A percentile compares a stretch with the other conserved stretches of the same genome.
These are phyloP conservation scores for Ailuropoda melanoleuca DNA, from an alignment of 2,113 vertebrate genomes.

Conservation along the genomic window DNA sequence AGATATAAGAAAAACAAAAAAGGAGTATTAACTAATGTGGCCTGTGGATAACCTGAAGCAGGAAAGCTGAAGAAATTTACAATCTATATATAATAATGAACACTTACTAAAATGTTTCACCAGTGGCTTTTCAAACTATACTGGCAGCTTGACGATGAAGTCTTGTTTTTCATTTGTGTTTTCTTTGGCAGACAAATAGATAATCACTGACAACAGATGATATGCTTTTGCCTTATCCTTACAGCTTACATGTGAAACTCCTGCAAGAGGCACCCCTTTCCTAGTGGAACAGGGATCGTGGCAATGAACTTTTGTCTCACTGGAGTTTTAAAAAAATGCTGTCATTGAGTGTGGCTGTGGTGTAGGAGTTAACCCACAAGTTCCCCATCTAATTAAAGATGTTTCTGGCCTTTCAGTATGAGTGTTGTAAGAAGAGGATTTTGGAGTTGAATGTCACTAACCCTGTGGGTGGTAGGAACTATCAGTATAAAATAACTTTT, in stretches of 20 bases:
- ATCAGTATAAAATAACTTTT: slow-evolving; percentile 1
- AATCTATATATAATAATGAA: neutral
- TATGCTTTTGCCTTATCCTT: neutral
- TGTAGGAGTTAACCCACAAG: neutral
- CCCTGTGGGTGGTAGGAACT: neutral
- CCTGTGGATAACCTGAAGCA: neutral
- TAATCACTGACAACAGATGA: neutral
- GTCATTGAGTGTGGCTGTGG: neutral
- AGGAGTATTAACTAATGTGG: neutral
- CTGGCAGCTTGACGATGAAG: neutral
- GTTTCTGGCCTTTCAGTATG: neutral
- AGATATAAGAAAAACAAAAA: neutral
- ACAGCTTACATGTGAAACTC: neutral
- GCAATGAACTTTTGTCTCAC: neutral
- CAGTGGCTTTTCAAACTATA: neutral
- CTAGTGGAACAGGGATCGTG: neutral
- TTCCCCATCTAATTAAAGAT: neutral
- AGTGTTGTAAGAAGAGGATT: neutral
- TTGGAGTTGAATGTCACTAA: neutral
- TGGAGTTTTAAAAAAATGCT: slow-evolving; percentile 9
- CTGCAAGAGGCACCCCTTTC: neutral
- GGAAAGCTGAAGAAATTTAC: neutral
- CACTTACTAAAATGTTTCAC: neutral
- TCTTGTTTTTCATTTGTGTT: neutral
- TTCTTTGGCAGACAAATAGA: neutral